Evolutionary conservation across 2,888 invertebrate genomes (phyloP).

Genomic region (Pardosa pseudoannulata): DNA sequence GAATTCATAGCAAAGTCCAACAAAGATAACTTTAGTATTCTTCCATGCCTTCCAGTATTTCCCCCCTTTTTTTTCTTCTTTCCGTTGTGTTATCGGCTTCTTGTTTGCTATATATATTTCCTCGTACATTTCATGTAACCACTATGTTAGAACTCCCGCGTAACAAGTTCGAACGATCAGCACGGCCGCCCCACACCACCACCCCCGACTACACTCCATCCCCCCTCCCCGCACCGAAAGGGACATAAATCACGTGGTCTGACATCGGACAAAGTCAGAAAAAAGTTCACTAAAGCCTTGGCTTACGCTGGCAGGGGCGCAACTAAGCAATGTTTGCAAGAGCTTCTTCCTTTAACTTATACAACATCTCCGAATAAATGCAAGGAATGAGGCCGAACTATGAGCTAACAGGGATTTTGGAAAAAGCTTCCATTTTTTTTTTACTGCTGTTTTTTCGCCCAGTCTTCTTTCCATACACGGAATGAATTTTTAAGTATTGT

Average conservation of each 20-base stretch:
- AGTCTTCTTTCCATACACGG: neutral
- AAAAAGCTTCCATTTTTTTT: neutral
- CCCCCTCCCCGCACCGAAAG: conserved; percentile 7
- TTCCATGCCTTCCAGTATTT: too few species aligned
- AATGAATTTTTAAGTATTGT: neutral
- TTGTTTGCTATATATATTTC: neutral
- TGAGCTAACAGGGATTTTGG: neutral
- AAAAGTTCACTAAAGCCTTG: conserved; percentile 9
- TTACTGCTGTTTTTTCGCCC: neutral
- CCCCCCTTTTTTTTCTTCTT: neutral
- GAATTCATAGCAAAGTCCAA: neutral
- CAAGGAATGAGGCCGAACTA: neutral
- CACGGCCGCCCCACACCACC: too few species aligned
- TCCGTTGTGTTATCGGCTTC: neutral
- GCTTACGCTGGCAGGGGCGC: conserved; percentile 17
- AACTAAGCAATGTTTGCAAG: conserved; percentile 5
- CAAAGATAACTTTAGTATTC: neutral
- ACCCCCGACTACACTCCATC: too few species aligned
- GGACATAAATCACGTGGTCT: conserved; percentile 70
- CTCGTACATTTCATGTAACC: conserved; percentile 43
- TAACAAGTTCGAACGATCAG: conserved; percentile 51
- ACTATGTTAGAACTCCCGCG: conserved; percentile 40
- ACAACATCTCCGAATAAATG: neutral
- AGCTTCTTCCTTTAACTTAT: conserved; percentile 42
- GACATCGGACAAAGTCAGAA: conserved; percentile 55